Evolutionary conservation across 2,797 vertebrate genomes (phyloP).

Genomic region (Sus cebifrons): DNA sequence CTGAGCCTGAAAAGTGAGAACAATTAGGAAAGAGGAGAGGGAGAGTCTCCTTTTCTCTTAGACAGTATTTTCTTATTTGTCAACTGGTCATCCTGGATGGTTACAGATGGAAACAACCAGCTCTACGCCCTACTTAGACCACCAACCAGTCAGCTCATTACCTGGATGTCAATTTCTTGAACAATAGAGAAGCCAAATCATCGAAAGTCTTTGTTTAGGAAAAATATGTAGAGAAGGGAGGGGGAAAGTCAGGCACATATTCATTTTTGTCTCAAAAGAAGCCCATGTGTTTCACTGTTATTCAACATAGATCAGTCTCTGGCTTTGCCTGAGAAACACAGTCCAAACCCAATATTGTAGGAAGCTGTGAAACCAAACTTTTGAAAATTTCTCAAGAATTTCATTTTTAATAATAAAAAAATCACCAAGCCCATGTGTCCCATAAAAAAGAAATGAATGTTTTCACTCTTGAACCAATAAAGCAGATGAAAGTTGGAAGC

Average conservation of each 20-base stretch:
- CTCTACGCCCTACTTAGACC: background rate
- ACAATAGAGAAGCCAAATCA: background rate
- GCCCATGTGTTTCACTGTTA: background rate
- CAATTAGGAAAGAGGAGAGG: background rate
- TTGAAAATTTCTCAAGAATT: slow-evolving; percentile 82
- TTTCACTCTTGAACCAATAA: slow-evolving; percentile 74
- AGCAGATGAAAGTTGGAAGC: slow-evolving; percentile 69
- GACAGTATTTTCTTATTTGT: background rate
- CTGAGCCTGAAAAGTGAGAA: background rate
- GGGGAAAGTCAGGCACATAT: background rate
- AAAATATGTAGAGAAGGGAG: background rate
- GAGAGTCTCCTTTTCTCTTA: background rate
- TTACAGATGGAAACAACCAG: background rate
- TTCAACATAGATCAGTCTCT: background rate
- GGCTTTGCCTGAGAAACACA: slow-evolving; percentile 31
- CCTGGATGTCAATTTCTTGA: background rate
- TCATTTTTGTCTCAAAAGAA: slow-evolving; percentile 44
- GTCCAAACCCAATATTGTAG: slow-evolving; percentile 66
- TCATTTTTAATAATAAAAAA: slow-evolving; percentile 80
- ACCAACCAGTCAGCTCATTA: background rate
- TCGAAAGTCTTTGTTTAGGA: background rate
- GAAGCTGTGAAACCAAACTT: slow-evolving; percentile 77
- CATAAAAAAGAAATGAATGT: slow-evolving; percentile 81
- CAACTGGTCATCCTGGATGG: slow-evolving; percentile 7
- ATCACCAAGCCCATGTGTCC: slow-evolving; percentile 63